phyloP scores from a whole-genome alignment of 2,888 invertebrate species.

The Polietes domitor region DNA sequence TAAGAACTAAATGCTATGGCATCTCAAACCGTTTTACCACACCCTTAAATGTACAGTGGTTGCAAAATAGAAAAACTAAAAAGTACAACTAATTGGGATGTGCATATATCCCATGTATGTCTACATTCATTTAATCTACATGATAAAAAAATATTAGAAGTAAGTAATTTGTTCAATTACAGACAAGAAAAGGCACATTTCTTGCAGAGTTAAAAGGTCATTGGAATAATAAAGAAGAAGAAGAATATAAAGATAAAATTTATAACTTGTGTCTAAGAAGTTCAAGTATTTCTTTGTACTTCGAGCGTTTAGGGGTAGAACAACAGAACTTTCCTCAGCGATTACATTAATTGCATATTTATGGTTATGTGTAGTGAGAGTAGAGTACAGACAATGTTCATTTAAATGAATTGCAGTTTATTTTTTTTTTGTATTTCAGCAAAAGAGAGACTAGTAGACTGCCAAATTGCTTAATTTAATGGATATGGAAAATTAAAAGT shows the following conservation, averaged over 20 bases:
- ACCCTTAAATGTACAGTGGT: too few relatives aligned
- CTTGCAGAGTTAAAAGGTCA: background rate
- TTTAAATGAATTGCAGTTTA: background rate
- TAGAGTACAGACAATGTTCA: background rate
- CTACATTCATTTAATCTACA: too few relatives aligned
- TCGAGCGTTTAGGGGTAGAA: background rate
- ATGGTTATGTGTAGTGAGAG: background rate
- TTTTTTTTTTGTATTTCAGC: background rate
- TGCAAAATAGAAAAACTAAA: too few relatives aligned
- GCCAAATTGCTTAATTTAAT: background rate
- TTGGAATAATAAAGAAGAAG: background rate
- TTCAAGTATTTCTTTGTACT: conserved; percentile 9
- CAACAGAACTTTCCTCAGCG: background rate
- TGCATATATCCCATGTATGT: too few relatives aligned
- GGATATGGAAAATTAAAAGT: too few relatives aligned
- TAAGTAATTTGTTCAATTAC: background rate
- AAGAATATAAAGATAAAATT: background rate
- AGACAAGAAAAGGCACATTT: background rate
- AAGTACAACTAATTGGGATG: too few relatives aligned
- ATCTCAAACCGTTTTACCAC: too few relatives aligned
- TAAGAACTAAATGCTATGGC: too few relatives aligned
- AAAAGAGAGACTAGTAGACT: background rate
- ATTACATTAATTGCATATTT: conserved; percentile 3
- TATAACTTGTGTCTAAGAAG: background rate
- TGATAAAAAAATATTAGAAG: too few relatives aligned